A percentile compares a stretch with the other conserved stretches of the same genome.
Evolutionary conservation across 2,888 invertebrate species (phyloP).

Genomic region (Volucella bombylans): DNA sequence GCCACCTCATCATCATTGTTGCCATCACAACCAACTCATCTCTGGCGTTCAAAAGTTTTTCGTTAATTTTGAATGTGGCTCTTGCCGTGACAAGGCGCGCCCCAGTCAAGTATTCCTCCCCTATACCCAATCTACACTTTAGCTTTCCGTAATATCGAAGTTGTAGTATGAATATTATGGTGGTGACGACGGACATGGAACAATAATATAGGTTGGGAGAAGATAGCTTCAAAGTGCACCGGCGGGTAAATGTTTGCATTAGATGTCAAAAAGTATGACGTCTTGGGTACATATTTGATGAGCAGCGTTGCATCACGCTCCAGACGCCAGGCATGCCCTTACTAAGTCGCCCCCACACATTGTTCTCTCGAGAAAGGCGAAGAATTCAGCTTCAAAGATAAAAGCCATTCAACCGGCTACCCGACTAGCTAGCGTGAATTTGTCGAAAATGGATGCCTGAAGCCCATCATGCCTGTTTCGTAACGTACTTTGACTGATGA

Average conservation of each 20-base stretch:
- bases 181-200: constrained; percentile 12
- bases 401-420: constrained; percentile 2
- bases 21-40: constrained; percentile 41
- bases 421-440: not conserved
- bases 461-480: not conserved
- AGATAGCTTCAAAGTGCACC: constrained; percentile 59
- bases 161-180: not conserved
- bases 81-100: constrained; percentile 14
- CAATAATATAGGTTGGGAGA: constrained; percentile 25
- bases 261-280: constrained; percentile 67
- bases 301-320: not conserved
- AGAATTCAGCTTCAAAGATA: constrained; percentile 17
- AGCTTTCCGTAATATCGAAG: too few species aligned
- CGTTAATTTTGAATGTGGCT: constrained; percentile 64
- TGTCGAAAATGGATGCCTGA: constrained; percentile 39
- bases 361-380: constrained; percentile 16
- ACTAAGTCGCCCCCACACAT: constrained; percentile 2
- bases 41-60: constrained; percentile 56
- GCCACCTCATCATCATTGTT: constrained; percentile 27
- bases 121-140: too few species aligned
- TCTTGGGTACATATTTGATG: constrained; percentile 64
- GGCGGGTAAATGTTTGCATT: constrained; percentile 63
- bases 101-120: constrained; percentile 31
- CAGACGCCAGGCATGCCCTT: not conserved
- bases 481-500: constrained; percentile 60